Percentiles rank a stretch among this genome's conserved stretches.
Conservation (phyloP, 1,140 invertebrate species). For the Caenorhabditis briggsae region DNA sequence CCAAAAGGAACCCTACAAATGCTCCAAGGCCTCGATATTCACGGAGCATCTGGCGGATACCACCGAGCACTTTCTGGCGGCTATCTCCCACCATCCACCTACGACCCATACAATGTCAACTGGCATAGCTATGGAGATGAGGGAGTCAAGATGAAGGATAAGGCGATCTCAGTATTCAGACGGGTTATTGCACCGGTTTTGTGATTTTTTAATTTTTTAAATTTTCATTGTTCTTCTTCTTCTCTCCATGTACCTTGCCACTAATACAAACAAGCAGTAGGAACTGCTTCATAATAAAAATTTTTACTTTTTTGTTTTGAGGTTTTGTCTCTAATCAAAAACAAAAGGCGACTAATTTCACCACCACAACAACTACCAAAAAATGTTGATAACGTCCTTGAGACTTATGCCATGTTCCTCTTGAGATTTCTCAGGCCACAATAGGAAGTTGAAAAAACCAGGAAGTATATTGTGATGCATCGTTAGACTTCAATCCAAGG, state of each 20-base stretch:
- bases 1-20: slow-evolving; percentile 43
- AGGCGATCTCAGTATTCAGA: slow-evolving; percentile 42
- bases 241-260: neutral
- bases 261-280: neutral
- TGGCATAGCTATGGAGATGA: slow-evolving; percentile 59
- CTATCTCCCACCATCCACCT: slow-evolving; percentile 34
- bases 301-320: neutral
- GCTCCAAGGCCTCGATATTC: slow-evolving; percentile 40
- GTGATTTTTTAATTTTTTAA: neutral
- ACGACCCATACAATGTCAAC: slow-evolving; percentile 57
- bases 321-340: neutral
- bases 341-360: neutral
- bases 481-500: slow-evolving; percentile 43
- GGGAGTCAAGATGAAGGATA: slow-evolving; percentile 49
- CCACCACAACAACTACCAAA: neutral
- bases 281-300: slow-evolving; percentile 38
- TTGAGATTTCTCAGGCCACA: neutral
- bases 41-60: slow-evolving; percentile 53
- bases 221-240: neutral
- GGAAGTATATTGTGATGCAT: neutral
- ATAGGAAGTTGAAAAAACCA: slow-evolving; percentile 9
- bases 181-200: slow-evolving; percentile 20
- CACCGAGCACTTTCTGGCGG: slow-evolving; percentile 52
- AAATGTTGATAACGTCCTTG: slow-evolving; percentile 39
- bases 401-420: slow-evolving; percentile 9